Evolutionary conservation across 2,797 vertebrate genomes (phyloP).

Genomic region (Enteromius mattozi): DNA sequence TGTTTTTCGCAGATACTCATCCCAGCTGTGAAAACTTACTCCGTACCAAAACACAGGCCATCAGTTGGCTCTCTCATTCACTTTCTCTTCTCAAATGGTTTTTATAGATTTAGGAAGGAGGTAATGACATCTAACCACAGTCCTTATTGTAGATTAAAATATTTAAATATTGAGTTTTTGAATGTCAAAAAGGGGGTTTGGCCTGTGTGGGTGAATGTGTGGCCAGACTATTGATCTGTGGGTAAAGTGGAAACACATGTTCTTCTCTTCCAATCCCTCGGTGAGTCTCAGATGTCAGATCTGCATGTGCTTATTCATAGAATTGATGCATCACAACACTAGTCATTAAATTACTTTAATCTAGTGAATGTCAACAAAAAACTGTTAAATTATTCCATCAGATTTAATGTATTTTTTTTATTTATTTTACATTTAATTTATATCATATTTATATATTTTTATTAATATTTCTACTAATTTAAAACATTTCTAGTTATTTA

Average conservation of each 20-base stretch:
- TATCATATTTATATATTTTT: neutral
- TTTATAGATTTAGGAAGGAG: constrained; percentile 45
- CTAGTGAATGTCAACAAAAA: neutral
- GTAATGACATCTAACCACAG: constrained; percentile 40
- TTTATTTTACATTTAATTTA: neutral
- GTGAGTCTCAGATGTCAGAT: constrained; percentile 43
- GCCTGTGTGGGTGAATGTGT: constrained; percentile 46
- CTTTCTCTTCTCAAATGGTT: constrained; percentile 52
- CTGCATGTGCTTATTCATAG: constrained; percentile 45
- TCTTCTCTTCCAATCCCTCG: neutral
- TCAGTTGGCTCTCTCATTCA: constrained; percentile 45
- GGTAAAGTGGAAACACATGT: constrained; percentile 39
- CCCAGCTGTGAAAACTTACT: constrained; percentile 75
- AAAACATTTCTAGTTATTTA: neutral
- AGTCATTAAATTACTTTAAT: constrained; percentile 9
- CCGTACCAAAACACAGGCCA: constrained; percentile 54
- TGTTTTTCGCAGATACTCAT: constrained; percentile 64
- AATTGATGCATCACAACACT: constrained; percentile 14
- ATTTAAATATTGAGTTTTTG: constrained; percentile 15
- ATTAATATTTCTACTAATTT: neutral
- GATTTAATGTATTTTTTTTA: neutral
- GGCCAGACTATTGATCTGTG: constrained; percentile 24
- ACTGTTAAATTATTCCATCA: neutral
- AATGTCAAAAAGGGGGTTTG: constrained; percentile 15
- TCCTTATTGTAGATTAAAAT: constrained; percentile 13